Percentiles rank a stretch among this genome's conserved stretches.
phyloP scores from a whole-genome alignment of 2,888 invertebrate genomes.

The Cancer borealis region DNA sequence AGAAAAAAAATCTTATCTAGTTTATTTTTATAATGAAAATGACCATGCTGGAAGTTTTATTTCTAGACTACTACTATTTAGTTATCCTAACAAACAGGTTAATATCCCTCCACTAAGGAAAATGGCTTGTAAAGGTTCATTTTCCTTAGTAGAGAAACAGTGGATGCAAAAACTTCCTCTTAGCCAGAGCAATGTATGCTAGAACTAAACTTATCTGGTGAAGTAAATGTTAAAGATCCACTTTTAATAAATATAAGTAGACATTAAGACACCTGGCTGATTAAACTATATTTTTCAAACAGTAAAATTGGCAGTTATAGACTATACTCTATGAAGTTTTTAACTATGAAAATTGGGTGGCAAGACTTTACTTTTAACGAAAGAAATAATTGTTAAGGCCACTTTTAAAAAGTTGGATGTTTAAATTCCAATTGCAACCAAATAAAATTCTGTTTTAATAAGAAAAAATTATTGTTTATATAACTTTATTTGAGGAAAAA shows the following conservation, averaged over 20 bases:
- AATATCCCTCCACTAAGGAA: neutral
- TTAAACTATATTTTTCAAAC: neutral
- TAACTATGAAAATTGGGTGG: neutral
- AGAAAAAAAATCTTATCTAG: neutral
- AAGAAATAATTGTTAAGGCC: neutral
- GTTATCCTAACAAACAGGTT: neutral
- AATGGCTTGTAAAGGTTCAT: neutral
- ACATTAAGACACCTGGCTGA: neutral
- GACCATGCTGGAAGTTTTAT: neutral
- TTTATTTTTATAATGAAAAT: neutral
- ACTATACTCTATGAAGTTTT: neutral
- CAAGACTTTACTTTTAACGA: neutral
- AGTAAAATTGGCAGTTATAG: neutral
- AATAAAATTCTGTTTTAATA: neutral
- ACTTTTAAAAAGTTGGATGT: neutral
- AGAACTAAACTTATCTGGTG: neutral
- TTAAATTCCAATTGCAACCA: neutral
- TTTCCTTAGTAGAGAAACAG: neutral
- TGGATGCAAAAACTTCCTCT: neutral
- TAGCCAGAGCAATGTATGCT: neutral
- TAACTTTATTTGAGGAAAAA: neutral
- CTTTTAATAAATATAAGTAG: neutral
- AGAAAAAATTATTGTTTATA: neutral
- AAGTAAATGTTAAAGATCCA: neutral
- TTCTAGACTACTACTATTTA: neutral